These are phyloP conservation scores for Galeruca laticollis DNA, from an alignment of 2,888 invertebrate species.

Conservation along the genomic window DNA sequence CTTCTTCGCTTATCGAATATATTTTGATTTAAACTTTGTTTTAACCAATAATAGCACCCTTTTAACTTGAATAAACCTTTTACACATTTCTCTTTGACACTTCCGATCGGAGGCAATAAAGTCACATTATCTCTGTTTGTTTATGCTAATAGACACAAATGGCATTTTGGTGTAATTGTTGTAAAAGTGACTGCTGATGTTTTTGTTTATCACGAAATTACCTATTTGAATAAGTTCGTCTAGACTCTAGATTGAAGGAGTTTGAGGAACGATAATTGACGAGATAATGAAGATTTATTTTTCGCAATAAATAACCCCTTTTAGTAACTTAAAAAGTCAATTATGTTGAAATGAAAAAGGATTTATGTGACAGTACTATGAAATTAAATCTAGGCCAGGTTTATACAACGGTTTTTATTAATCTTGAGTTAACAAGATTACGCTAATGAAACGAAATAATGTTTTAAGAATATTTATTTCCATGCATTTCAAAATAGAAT, in stretches of 20 bases:
- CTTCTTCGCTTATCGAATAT: no score
- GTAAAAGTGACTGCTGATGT: neutral
- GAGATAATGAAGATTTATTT: neutral
- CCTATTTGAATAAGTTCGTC: neutral
- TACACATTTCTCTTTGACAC: neutral
- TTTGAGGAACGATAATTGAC: neutral
- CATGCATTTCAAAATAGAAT: no score
- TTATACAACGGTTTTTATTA: no score
- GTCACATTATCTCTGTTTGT: neutral
- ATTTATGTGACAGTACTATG: no score
- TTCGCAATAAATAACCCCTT: no score
- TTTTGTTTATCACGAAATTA: conserved; percentile 1
- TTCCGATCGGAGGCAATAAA: neutral
- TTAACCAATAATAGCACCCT: neutral
- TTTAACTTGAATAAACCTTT: neutral
- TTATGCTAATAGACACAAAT: neutral
- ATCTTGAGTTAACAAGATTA: no score
- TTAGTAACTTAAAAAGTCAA: no score
- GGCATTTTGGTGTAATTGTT: conserved; percentile 2
- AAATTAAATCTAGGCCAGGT: no score
- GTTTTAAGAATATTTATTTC: no score
- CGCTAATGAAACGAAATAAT: no score
- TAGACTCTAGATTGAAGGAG: neutral
- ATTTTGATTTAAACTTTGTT: neutral
- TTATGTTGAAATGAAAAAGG: no score